Conservation (phyloP, 2,888 invertebrate genomes). For the Ornithoptera alexandrae region DNA sequence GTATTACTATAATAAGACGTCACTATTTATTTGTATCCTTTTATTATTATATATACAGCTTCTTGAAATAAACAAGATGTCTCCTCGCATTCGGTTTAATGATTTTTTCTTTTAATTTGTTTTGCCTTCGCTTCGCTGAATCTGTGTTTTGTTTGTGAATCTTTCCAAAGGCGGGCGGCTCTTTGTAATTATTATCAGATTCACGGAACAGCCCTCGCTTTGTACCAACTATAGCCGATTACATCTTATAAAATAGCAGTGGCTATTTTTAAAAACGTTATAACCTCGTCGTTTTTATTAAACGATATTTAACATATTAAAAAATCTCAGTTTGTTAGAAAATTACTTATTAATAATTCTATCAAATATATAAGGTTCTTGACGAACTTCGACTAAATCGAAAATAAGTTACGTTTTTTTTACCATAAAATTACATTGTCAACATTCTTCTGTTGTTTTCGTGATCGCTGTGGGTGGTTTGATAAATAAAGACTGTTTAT, state of each 20-base stretch:
- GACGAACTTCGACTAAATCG: too few species aligned
- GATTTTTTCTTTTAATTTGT: neutral
- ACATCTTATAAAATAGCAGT: slow-evolving; percentile 5
- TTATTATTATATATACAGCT: neutral
- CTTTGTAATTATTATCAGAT: slow-evolving; percentile 26
- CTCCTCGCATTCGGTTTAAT: neutral
- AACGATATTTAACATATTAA: too few species aligned
- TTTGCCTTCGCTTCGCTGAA: neutral
- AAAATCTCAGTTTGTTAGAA: too few species aligned
- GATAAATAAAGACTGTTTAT: too few species aligned
- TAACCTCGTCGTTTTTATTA: neutral
- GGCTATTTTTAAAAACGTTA: neutral
- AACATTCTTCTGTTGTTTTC: too few species aligned
- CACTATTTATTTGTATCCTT: neutral
- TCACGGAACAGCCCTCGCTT: slow-evolving; percentile 16
- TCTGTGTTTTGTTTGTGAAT: slow-evolving; percentile 2
- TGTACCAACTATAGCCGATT: slow-evolving; percentile 5
- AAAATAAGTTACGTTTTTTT: too few species aligned
- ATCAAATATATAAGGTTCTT: too few species aligned
- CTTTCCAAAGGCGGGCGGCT: neutral
- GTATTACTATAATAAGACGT: too few species aligned
- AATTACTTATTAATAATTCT: too few species aligned
- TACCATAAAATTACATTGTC: too few species aligned
- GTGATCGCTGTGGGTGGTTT: too few species aligned
- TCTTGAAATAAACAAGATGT: neutral